Evolutionary conservation across 2,888 invertebrate species (phyloP).

Genomic region (Andrena chrysosceles): DNA sequence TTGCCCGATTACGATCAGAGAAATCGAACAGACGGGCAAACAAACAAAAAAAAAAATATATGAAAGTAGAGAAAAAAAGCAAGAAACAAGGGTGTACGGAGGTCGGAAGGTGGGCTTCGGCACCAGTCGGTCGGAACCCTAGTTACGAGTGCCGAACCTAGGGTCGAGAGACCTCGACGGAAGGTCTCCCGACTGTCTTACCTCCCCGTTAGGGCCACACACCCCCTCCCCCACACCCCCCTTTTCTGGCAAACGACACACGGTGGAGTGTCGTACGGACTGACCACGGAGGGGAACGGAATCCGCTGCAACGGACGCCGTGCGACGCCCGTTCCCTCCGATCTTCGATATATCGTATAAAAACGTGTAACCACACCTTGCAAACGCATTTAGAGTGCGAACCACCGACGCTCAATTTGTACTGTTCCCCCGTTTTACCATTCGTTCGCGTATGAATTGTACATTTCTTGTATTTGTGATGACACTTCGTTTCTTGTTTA

Average conservation of each 20-base stretch:
- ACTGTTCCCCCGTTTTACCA: background rate
- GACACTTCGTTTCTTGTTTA: constrained; percentile 41
- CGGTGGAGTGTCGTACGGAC: constrained; percentile 21
- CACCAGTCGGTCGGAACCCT: constrained; percentile 84
- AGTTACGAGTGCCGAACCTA: constrained; percentile 85
- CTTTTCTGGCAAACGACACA: constrained; percentile 30
- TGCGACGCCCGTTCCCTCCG: background rate
- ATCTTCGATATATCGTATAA: background rate
- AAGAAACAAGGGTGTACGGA: constrained; percentile 77
- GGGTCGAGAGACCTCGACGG: constrained; percentile 79
- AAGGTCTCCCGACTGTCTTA: constrained; percentile 76
- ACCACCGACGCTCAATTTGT: constrained; percentile 48
- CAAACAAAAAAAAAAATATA: too few relatives aligned
- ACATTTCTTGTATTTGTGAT: constrained; percentile 50
- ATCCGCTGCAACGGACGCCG: background rate
- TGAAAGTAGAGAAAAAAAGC: background rate
- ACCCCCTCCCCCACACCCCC: background rate
- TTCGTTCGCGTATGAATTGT: constrained; percentile 24
- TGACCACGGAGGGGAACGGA: background rate
- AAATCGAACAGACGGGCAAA: background rate
- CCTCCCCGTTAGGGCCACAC: background rate
- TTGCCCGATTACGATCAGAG: constrained; percentile 16
- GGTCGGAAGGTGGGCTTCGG: constrained; percentile 82
- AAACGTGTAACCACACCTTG: background rate
- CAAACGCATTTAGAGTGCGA: background rate